Base-by-base conservation (phyloP, 2,888 invertebrate species). In the Heteropelma amictum region DNA sequence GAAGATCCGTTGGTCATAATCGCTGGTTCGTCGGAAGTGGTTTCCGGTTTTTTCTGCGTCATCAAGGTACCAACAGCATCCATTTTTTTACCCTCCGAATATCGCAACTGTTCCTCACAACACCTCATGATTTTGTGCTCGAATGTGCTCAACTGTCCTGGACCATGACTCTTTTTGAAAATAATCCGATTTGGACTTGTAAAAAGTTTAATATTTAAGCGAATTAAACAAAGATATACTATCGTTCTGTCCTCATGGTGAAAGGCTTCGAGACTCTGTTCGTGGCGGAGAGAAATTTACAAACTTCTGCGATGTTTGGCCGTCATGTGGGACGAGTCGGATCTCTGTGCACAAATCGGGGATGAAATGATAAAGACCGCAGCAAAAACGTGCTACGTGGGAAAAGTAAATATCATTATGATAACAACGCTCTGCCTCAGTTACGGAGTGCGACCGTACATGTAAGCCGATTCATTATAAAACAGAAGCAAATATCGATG, bases 191-290 rank as follows among this genome's bases (percentile, higher is more conserved):
- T n/a, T n/a, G n/a, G n/a, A n/a, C n/a, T n/a, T n/a, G n/a, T n/a
- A n/a, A n/a, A n/a, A n/a, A n/a, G n/a, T n/a, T 35, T 19, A 10
- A 12, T 19, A 3, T 19, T 5, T 4, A 54, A 35, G 7, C 8
- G n/a, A n/a, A n/a, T 54, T 33, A 35, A 10, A 33, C n/a, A 33
- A 12, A 19, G 4, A 12, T 10, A 21, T 10, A 8, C 8, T 54
- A 2, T 1, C 30, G 5, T 28, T 26, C 30, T 28, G 12, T 19
- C 19, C 3, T 12, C 40, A n/a, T 21, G 7, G 10, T 2, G 8
- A 6, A 63, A 63, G 63, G 63, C 49, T 26, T 10, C 38, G 1
- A 33, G 63, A 17, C 38, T 63, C 5, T 63, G 63, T 49, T 23
- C 28, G 17, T 26, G 26, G 38, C 47, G 63, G 8, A 19, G 26